Percentiles rank a stretch among this genome's conserved stretches.
These are phyloP conservation scores for Trematomus loennbergii DNA, from an alignment of 2,113 vertebrate genomes.

Conservation along the genomic window DNA sequence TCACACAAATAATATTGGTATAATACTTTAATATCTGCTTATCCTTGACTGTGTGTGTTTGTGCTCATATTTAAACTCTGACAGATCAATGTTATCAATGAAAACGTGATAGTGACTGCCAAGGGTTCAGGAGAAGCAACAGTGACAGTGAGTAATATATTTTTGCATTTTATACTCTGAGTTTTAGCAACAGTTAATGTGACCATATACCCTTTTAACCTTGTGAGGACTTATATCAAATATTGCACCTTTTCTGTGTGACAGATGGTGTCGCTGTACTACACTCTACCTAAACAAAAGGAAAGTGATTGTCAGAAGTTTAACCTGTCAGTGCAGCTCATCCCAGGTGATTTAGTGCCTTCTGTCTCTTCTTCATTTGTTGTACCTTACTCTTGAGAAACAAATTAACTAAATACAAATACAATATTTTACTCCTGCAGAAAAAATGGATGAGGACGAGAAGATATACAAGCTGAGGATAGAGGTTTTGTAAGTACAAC, in stretches of 20 bases:
- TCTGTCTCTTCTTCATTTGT: background rate
- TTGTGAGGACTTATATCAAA: background rate
- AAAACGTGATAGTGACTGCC: conserved; percentile 83
- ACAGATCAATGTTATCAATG: conserved; percentile 59
- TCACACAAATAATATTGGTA: too few relatives aligned
- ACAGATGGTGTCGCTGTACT: conserved; percentile 87
- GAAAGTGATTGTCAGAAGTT: conserved; percentile 84
- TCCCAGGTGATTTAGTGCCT: conserved; percentile 49
- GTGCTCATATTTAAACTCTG: background rate
- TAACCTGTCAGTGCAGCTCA: conserved; percentile 76
- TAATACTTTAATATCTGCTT: background rate
- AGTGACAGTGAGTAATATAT: conserved; percentile 74
- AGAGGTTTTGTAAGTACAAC: conserved; percentile 67
- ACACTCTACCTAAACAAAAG: conserved; percentile 78
- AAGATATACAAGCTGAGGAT: conserved; percentile 63
- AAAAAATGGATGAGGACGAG: background rate
- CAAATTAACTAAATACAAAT: background rate
- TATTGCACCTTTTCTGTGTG: background rate
- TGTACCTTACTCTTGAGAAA: background rate
- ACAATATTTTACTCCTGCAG: conserved; percentile 29
- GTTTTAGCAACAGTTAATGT: background rate
- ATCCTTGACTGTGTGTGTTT: conserved; percentile 1
- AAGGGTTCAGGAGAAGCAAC: conserved; percentile 84
- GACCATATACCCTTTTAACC: background rate
- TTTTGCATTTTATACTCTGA: background rate